Conservation (phyloP, 2,797 vertebrate species). For the Rhinatrema bivittatum region DNA sequence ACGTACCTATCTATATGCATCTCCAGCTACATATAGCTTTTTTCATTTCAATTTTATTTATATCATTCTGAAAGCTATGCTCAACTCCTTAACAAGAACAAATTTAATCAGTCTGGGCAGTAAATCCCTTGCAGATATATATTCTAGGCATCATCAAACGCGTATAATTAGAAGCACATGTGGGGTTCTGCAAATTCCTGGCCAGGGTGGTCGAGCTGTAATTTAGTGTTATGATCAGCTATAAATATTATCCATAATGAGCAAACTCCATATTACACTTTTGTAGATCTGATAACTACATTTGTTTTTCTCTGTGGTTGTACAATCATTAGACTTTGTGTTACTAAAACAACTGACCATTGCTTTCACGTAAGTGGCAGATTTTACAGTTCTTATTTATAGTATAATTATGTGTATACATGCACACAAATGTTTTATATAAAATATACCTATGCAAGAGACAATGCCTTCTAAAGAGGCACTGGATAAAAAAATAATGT, state of each 20-base stretch:
- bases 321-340: constrained; percentile 38
- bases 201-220: constrained; percentile 49
- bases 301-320: constrained; percentile 40
- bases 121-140: constrained; percentile 67
- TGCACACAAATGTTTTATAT: no score
- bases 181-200: constrained; percentile 51
- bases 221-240: constrained; percentile 66
- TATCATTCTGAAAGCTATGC: constrained; percentile 21
- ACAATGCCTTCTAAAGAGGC: no score
- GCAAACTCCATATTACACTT: constrained; percentile 51
- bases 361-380: no score
- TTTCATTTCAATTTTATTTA: constrained; percentile 35
- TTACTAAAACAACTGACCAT: no score
- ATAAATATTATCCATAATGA: constrained; percentile 63
- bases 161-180: constrained; percentile 68
- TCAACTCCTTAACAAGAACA: constrained; percentile 56
- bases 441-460: no score
- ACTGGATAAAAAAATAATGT: no score
- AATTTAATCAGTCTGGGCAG: constrained; percentile 55
- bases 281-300: constrained; percentile 47
- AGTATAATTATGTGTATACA: no score
- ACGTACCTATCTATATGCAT: constrained; percentile 6
- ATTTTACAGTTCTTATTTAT: no score
- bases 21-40: constrained; percentile 13
- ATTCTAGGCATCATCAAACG: constrained; percentile 60